Percentiles rank a stretch among this genome's conserved stretches.
These are phyloP conservation scores for Drosophila pseudoananassae DNA, from an alignment of 1,140 invertebrate genomes.

Conservation along the genomic window DNA sequence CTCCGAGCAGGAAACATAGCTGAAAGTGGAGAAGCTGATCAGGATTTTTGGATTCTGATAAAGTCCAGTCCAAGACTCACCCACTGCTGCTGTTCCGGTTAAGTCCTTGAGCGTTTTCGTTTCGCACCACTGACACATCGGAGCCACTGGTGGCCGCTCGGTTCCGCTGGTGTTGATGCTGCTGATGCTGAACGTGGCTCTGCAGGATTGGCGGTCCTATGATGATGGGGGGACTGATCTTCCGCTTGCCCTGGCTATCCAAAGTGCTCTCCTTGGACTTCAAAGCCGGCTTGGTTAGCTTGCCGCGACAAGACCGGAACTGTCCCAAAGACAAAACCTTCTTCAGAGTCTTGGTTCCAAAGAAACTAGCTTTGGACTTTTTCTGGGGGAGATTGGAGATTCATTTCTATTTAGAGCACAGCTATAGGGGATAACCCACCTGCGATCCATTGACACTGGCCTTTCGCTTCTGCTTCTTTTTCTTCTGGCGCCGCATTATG, in stretches of 20 bases:
- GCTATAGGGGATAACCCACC: slow-evolving; percentile 29
- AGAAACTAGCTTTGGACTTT: slow-evolving; percentile 85
- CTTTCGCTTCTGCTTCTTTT: slow-evolving; percentile 86
- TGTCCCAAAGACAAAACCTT: slow-evolving; percentile 83
- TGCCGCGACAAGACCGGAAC: slow-evolving; percentile 78
- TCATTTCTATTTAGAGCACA: neutral
- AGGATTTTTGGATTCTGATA: neutral
- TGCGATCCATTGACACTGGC: slow-evolving; percentile 81
- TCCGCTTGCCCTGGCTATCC: slow-evolving; percentile 50
- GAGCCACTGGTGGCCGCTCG: slow-evolving; percentile 80
- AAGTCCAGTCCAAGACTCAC: slow-evolving; percentile 48
- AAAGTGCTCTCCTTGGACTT: slow-evolving; percentile 46
- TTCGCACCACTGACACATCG: slow-evolving; percentile 77
- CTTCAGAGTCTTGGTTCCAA: slow-evolving; percentile 85
- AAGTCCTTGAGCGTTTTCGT: slow-evolving; percentile 84
- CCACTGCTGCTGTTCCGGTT: slow-evolving; percentile 89
- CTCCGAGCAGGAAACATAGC: slow-evolving; percentile 93
- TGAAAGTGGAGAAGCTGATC: slow-evolving; percentile 10
- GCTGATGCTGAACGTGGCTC: slow-evolving; percentile 51
- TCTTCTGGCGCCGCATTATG: slow-evolving; percentile 93
- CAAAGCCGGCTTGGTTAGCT: slow-evolving; percentile 41
- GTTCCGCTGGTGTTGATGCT: slow-evolving; percentile 60
- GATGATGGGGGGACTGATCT: slow-evolving; percentile 54
- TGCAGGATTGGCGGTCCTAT: slow-evolving; percentile 56
- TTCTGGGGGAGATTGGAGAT: slow-evolving; percentile 70